phyloP scores from a whole-genome alignment of 2,888 invertebrate species.

The Ectropis crepuscularia region DNA sequence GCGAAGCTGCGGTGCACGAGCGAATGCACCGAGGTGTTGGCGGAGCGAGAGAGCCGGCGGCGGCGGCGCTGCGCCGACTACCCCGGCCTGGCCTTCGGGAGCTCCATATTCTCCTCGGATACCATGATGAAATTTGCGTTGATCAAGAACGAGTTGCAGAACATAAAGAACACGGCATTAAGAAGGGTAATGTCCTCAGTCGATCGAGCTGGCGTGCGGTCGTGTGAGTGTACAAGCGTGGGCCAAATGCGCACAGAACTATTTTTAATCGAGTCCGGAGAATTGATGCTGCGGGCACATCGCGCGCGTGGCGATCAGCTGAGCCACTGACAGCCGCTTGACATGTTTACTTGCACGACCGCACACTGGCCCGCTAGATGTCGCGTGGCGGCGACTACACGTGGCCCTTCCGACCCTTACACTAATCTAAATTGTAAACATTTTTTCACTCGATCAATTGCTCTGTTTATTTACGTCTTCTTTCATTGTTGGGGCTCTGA shows the following conservation, averaged over 20 bases:
- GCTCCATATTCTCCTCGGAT: slow-evolving; percentile 97
- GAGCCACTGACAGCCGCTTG: slow-evolving; percentile 76
- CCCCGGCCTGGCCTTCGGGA: slow-evolving; percentile 95
- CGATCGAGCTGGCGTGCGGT: slow-evolving; percentile 70
- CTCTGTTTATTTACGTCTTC: background rate
- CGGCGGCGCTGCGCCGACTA: slow-evolving; percentile 94
- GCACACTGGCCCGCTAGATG: slow-evolving; percentile 68
- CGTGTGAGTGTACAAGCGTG: slow-evolving; percentile 68
- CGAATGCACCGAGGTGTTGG: slow-evolving; percentile 94
- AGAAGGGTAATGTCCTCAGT: slow-evolving; percentile 93
- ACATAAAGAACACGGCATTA: slow-evolving; percentile 97
- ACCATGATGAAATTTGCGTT: slow-evolving; percentile 99
- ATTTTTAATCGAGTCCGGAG: slow-evolving; percentile 76
- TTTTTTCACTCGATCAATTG: background rate
- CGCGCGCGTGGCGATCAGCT: slow-evolving; percentile 79
- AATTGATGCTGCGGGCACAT: slow-evolving; percentile 59
- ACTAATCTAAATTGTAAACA: slow-evolving; percentile 32
- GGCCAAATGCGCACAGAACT: slow-evolving; percentile 80
- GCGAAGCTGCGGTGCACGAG: slow-evolving; percentile 94
- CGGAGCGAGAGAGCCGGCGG: slow-evolving; percentile 92
- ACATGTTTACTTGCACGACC: slow-evolving; percentile 76
- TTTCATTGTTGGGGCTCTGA: background rate
- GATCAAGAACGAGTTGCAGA: slow-evolving; percentile 98
- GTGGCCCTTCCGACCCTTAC: slow-evolving; percentile 49
- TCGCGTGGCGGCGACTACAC: slow-evolving; percentile 56